Conservation (phyloP, 2,888 invertebrate species). For the Blastobasis lacticolella region DNA sequence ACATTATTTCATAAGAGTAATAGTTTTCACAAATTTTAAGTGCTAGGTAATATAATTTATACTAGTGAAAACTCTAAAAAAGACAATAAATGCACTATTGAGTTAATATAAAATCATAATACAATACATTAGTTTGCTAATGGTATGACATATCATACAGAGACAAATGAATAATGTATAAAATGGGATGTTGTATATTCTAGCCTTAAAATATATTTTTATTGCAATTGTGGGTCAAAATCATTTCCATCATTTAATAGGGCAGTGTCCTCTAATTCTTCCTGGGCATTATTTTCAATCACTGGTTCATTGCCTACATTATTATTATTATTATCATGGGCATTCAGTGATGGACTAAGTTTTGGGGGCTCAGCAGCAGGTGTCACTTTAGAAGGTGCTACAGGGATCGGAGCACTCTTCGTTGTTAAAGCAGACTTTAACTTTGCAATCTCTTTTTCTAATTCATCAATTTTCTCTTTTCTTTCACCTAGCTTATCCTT, state of each 20-base stretch:
- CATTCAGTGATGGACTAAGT: slow-evolving; percentile 45
- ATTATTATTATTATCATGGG: slow-evolving; percentile 14
- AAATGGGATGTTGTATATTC: no score
- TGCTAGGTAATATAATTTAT: no score
- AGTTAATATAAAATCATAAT: no score
- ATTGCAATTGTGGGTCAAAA: slow-evolving; percentile 49
- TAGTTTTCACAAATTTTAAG: no score
- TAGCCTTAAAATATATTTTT: slow-evolving; percentile 2
- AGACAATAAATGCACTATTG: no score
- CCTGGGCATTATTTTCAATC: slow-evolving; percentile 63
- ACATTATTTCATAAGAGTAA: no score
- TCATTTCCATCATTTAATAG: slow-evolving; percentile 52
- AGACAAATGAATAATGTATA: no score
- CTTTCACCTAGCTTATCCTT: slow-evolving; percentile 50
- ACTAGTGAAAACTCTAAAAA: no score
- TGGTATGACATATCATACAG: no score
- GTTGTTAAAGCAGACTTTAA: slow-evolving; percentile 50
- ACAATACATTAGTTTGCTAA: no score
- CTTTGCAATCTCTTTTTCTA: slow-evolving; percentile 53
- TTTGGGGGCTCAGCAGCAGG: slow-evolving; percentile 57
- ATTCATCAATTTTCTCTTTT: slow-evolving; percentile 52
- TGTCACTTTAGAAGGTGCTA: slow-evolving; percentile 44
- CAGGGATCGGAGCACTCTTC: slow-evolving; percentile 44
- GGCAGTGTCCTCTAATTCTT: slow-evolving; percentile 64
- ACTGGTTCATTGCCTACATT: slow-evolving; percentile 54